A percentile compares a stretch with the other conserved stretches of the same genome.
phyloP scores from a whole-genome alignment of 2,113 vertebrate genomes.

The Phalacrocorax aristotelis region DNA sequence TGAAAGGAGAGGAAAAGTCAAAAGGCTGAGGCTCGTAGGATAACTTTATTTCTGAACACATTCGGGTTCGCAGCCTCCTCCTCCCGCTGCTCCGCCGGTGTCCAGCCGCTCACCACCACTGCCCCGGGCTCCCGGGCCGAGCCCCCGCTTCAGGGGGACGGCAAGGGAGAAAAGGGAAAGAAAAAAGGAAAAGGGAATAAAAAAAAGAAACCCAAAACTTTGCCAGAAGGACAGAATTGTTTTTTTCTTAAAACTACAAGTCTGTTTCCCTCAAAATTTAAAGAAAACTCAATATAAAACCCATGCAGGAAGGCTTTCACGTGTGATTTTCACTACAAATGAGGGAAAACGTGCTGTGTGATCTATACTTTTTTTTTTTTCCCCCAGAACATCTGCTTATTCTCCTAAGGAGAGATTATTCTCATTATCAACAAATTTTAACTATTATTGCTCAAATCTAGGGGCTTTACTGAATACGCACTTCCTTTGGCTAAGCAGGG shows the following conservation, averaged over 20 bases:
- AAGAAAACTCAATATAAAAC: background rate
- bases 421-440: background rate
- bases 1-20: background rate
- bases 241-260: background rate
- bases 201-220: background rate
- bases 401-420: background rate
- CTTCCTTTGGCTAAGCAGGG: background rate
- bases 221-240: fast-evolving
- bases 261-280: background rate
- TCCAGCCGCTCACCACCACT: background rate
- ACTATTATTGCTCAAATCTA: background rate
- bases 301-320: background rate
- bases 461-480: background rate
- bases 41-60: background rate
- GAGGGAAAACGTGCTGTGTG: background rate
- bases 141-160: fast-evolving
- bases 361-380: background rate
- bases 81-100: fast-evolving
- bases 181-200: fast-evolving
- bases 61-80: background rate
- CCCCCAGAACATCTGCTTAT: background rate
- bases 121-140: background rate
- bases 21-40: background rate
- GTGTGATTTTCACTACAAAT: background rate
- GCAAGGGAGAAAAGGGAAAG: background rate